Conservation (phyloP, 2,113 vertebrate species). For the Nipponia nippon region DNA sequence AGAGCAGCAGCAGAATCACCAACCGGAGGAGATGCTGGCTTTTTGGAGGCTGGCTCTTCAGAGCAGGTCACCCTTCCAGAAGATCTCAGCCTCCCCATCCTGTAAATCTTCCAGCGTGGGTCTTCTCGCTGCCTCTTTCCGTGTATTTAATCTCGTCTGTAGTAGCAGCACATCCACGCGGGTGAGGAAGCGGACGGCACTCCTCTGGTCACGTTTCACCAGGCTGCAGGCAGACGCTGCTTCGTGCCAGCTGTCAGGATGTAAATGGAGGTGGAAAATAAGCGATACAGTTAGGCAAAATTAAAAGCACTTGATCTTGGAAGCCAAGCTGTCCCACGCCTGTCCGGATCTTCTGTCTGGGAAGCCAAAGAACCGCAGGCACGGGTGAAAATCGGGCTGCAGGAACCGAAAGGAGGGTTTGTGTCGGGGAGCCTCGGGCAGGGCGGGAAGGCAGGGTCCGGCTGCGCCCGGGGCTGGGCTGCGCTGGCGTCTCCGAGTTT, state of each 20-base stretch:
- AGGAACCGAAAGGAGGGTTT: neutral
- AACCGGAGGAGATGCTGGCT: neutral
- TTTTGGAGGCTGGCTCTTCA: neutral
- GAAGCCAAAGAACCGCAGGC: too few species aligned
- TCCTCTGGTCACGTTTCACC: neutral
- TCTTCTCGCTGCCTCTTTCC: neutral
- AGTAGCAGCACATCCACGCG: accelerated
- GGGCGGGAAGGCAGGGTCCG: neutral
- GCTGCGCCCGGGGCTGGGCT: neutral
- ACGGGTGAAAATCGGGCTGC: neutral
- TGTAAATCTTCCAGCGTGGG: neutral
- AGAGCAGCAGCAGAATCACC: neutral
- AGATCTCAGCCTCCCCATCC: neutral
- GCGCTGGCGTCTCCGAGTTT: neutral
- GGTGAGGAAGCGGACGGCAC: accelerated
- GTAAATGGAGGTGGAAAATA: neutral
- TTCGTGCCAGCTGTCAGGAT: neutral
- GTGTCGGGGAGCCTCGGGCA: neutral
- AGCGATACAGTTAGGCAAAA: neutral
- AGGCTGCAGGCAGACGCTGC: neutral
- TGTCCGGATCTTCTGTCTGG: neutral
- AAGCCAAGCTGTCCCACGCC: neutral
- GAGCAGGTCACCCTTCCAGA: neutral
- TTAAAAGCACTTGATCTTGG: neutral
- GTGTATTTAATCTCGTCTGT: neutral